A percentile compares a stretch with the other conserved stretches of the same genome.
Conservation (phyloP, 2,113 vertebrate genomes). For the Poeciliopsis prolifica region DNA sequence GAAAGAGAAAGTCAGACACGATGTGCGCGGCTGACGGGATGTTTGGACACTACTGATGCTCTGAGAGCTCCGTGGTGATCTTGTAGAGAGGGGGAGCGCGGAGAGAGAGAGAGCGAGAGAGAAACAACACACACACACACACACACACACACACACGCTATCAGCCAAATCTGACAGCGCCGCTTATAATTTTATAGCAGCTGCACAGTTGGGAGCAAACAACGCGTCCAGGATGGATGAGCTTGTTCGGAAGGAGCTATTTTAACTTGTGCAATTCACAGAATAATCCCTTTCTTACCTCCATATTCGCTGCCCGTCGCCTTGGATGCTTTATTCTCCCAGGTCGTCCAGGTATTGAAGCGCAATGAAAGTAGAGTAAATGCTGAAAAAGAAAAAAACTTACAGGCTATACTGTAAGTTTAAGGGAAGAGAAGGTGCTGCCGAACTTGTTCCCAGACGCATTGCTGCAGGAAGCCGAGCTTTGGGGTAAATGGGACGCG, state of each 20-base stretch:
- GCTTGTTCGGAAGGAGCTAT: not conserved
- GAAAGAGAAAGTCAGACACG: slow-evolving; percentile 65
- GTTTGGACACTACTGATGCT: slow-evolving; percentile 78
- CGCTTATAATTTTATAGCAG: slow-evolving; percentile 47
- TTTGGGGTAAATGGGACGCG: slow-evolving; percentile 10
- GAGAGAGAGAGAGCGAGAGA: slow-evolving; percentile 21
- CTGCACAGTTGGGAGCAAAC: slow-evolving; percentile 36
- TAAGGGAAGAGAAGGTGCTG: slow-evolving; percentile 51
- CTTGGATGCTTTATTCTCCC: slow-evolving; percentile 28
- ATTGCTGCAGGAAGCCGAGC: slow-evolving; percentile 33
- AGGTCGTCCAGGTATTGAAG: not conserved
- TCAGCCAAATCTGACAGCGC: slow-evolving; percentile 68
- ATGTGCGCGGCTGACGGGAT: slow-evolving; percentile 75
- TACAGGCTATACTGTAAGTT: not conserved
- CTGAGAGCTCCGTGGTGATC: slow-evolving; percentile 67
- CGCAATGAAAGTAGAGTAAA: not conserved
- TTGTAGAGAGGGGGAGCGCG: slow-evolving; percentile 46
- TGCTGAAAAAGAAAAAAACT: not conserved
- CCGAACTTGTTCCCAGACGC: slow-evolving; percentile 44
- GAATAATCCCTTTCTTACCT: slow-evolving; percentile 67
- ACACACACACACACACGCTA: slow-evolving; percentile 14
- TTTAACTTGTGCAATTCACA: slow-evolving; percentile 41
- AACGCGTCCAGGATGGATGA: slow-evolving; percentile 3
- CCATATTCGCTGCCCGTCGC: slow-evolving; percentile 57
- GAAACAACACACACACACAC: slow-evolving; percentile 9